Base-by-base conservation (phyloP, 2,797 vertebrate species). In the Tamandua tetradactyla region DNA sequence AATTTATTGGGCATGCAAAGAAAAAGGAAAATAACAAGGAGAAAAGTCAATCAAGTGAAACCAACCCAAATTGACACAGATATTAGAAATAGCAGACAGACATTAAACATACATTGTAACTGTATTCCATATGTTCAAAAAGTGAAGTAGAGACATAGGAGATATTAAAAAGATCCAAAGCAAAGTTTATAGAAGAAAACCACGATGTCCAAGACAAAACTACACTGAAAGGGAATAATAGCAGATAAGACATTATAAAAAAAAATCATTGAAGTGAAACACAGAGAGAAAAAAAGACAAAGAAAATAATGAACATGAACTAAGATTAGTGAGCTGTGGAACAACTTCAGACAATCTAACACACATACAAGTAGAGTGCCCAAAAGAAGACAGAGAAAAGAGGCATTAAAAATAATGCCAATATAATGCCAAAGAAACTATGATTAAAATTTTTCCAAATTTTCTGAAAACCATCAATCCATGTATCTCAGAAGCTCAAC, bases 11-110 rank as follows among this genome's bases (percentile, higher is more conserved):
- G 7, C 40, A 72, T 91, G 23, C 30, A 95, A 76, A 95, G 18
- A 47, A 76, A 91, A 35, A n/a, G 13, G 40, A 88, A 95, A 85
- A 55, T 55, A 75, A 15, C 62, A 1, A 83, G 35, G 30, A 69
- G 23, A 89, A 91, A 82, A 92, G 71, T 64, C n/a, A 82, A 44
- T 85, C 18, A 18, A 52, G 52, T 15, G 74, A 79, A 85, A 75
- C 4, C 30, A 85, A 91, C 11, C 8, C 22, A 40, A 81, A 59
- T 4, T 86, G 30, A 88, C 17, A 76, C 0, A 85, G 44, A 91
- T 85, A 37, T 42, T 80, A 88, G 90, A 75, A 93, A 52, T 27
- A 87, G 86, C 22, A 91, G 25, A 44, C n/a, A 87, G 30, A 14
- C 17, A 72, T 87, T 68, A 55, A 5, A 55, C 75, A 7, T 74